A percentile compares a stretch with the other conserved stretches of the same genome.
Conservation (phyloP, 2,113 vertebrate genomes). For the Macquaria australasica region DNA sequence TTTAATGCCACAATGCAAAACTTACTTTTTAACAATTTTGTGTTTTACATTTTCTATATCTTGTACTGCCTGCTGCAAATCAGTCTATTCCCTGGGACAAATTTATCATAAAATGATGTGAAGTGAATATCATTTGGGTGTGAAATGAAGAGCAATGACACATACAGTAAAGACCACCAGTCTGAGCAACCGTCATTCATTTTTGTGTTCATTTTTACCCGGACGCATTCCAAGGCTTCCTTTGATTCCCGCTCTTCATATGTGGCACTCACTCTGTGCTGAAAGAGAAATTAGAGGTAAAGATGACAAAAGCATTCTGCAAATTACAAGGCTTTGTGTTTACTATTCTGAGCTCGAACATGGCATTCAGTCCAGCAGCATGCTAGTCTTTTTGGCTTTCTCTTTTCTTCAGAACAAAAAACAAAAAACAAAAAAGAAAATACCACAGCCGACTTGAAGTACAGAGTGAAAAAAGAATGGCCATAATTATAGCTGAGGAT, state of each 20-base stretch:
- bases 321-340: slow-evolving; percentile 88
- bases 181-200: slow-evolving; percentile 24
- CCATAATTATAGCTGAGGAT: slow-evolving; percentile 78
- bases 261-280: slow-evolving; percentile 55
- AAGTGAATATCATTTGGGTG: slow-evolving; percentile 8
- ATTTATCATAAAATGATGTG: neutral
- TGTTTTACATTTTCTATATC: neutral
- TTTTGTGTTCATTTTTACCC: slow-evolving; percentile 63
- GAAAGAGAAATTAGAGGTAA: slow-evolving; percentile 75
- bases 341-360: slow-evolving; percentile 81
- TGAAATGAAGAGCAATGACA: slow-evolving; percentile 29
- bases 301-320: slow-evolving; percentile 81
- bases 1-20: neutral
- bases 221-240: slow-evolving; percentile 64
- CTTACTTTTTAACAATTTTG: neutral
- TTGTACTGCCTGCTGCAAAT: neutral
- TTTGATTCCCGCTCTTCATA: slow-evolving; percentile 56
- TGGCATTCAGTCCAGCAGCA: slow-evolving; percentile 80
- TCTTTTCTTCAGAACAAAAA: slow-evolving; percentile 59
- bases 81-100: neutral
- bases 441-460: slow-evolving; percentile 80
- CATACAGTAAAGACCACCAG: neutral
- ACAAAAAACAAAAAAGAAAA: slow-evolving; percentile 70
- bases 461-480: slow-evolving; percentile 74
- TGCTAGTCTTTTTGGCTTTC: slow-evolving; percentile 59